Evolutionary conservation across 2,888 invertebrate genomes (phyloP), one percentile per base, ranked within the genome.

Genomic region (Formica aserva): DNA sequence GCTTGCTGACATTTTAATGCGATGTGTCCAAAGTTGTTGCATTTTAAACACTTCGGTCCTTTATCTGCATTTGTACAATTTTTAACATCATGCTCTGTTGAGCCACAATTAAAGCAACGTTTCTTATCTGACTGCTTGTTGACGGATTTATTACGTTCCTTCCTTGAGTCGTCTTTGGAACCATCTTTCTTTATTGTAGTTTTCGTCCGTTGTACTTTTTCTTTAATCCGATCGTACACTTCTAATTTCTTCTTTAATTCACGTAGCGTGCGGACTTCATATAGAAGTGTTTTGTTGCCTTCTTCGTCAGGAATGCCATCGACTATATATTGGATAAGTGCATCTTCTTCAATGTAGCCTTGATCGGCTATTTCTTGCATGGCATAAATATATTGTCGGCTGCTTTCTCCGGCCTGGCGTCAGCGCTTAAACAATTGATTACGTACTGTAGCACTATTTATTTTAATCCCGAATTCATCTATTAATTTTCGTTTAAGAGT

Each of bases 1-100:
- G 74, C 0, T n/a, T 48, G 1, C 5, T 18, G 26, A 26, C 75
- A 85, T 1, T 32, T 74, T 5, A 26, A 9, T 1, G 88, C 66
- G 8, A 85, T 75, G 35, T 91, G 87, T 3, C 87, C 86, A 67
- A 81, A 89, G 4, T 85, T 29, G n/a, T 89, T 87, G 52, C 88
- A 89, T 18, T 83, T 86, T 35, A 91, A 91, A 55, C 88, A 90
- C 69, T 89, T 87, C 8, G 84, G 75, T 1, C 86, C 88, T 66
- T 87, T 85, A 18, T 67, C 26, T 26, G 85, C 83, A 6, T 77
- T 22, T 3, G 83, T 63, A 66, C 88, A 87, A 4, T 32, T 55
- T 13, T 62, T 52, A 0, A 48, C 55, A 6, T 81, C 69, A 13
- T 90, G 88, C 4, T 77, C 78, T 13, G 18, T 66, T 0, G 66